Evolutionary conservation across 2,113 vertebrate species (phyloP), one percentile per base, ranked within the genome.

Genomic region (Heterotilapia buettikoferi): DNA sequence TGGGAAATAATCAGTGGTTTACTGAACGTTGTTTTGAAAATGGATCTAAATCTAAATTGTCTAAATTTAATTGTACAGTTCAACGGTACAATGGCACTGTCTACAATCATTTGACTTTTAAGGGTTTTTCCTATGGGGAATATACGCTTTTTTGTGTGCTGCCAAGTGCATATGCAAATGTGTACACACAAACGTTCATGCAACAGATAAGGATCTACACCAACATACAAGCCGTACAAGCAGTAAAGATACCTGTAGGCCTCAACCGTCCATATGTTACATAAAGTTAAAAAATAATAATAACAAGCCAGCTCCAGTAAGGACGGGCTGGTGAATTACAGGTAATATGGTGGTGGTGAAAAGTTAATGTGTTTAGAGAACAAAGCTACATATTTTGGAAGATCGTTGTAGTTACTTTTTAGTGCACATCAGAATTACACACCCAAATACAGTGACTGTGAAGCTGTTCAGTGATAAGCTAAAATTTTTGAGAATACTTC

Each of bases 131-230:
- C 43, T 2, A 7, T 43, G 6, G 43, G 9, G 9, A 43, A 76
- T 47, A 76, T 26, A 18, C 4, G 6, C 1, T 12, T 31, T 19
- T 50, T 26, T 73, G 9, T 26, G n/a, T 73, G 38, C 38, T 45
- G 12, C 43, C 63, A 40, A 14, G n/a, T 24, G 24, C 71, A 47
- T 19, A 18, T 76, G 43, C 24, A 78, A 31, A 78, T 1, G 82
- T 83, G 10, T 80, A 61, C n/a, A 76, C 71, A 66, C 24, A 83
- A 80, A 85, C 54, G 56, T 16, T 29, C 19, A 40, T 12, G 10
- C 50, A 73, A 43, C 1, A 81, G 86, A 86, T 82, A 73, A 40
- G 33, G 80, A 89, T 84, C 84, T 53, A 21, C 21, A 10, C 71
- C 24, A 19, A 6, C 71, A 80, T 8, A 57, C 50, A 73, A 21